A percentile compares a stretch with the other conserved stretches of the same genome.
Conservation (phyloP, 1,140 invertebrate genomes). For the Drosophila carrolli region DNA sequence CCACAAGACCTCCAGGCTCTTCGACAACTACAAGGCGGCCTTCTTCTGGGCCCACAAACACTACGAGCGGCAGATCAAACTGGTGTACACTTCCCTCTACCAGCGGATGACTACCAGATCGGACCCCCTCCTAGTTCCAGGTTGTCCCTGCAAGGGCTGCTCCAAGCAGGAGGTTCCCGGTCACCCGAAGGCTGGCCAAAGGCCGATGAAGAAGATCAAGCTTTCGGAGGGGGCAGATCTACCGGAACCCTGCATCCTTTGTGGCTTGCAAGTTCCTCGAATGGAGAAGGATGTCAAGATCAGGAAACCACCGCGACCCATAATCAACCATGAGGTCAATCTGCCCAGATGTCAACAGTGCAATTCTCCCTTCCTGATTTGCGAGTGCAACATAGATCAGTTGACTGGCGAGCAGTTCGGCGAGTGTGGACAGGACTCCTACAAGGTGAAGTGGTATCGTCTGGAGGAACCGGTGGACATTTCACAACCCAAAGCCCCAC, state of each 20-base stretch:
- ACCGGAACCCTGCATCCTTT: constrained; percentile 53
- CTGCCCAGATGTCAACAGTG: constrained; percentile 57
- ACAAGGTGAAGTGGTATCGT: constrained; percentile 72
- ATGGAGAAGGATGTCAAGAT: constrained; percentile 9
- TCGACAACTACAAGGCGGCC: constrained; percentile 63
- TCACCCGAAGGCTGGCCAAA: constrained; percentile 28
- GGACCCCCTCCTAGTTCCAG: constrained; percentile 44
- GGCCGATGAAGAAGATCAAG: constrained; percentile 21
- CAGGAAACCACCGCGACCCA: constrained; percentile 52
- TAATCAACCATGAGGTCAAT: constrained; percentile 59
- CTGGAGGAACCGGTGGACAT: constrained; percentile 22
- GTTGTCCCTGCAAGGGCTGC: constrained; percentile 51
- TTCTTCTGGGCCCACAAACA: constrained; percentile 73
- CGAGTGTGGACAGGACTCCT: constrained; percentile 72
- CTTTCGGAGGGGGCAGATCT: constrained; percentile 43
- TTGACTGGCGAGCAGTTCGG: constrained; percentile 63
- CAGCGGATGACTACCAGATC: constrained; percentile 59
- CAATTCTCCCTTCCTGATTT: constrained; percentile 67
- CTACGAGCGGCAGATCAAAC: constrained; percentile 65
- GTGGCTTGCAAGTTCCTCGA: constrained; percentile 63
- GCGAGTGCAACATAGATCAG: constrained; percentile 72
- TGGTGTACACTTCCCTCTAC: constrained; percentile 48
- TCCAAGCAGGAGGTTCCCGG: constrained; percentile 46
- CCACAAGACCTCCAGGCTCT: constrained; percentile 56
- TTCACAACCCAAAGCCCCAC: background rate